Conservation (phyloP, 2,888 invertebrate species). For the Nineta flava region DNA sequence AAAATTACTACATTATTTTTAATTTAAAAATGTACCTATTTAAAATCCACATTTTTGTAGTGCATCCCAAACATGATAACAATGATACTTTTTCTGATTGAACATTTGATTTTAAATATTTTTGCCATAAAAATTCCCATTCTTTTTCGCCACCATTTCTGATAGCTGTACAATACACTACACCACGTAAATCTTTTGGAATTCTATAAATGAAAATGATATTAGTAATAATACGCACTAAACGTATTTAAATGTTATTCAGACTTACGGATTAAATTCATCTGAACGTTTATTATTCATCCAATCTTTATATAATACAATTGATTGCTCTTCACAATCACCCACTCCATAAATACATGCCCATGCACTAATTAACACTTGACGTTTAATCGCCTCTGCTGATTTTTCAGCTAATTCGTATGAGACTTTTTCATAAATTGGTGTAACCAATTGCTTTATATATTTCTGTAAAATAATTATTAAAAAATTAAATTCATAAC, state of each 20-base stretch:
- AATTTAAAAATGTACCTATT: too few species aligned
- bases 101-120: slow-evolving; percentile 45
- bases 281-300: slow-evolving; percentile 35
- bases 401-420: slow-evolving; percentile 27
- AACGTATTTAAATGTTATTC: too few species aligned
- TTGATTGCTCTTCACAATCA: slow-evolving; percentile 43
- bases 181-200: slow-evolving; percentile 49
- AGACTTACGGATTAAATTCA: slow-evolving; percentile 40
- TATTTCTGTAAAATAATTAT: slow-evolving; percentile 41
- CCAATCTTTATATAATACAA: slow-evolving; percentile 44
- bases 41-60: slow-evolving; percentile 38
- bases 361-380: slow-evolving; percentile 37
- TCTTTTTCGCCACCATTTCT: slow-evolving; percentile 45
- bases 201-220: slow-evolving; percentile 32
- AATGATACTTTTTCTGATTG: slow-evolving; percentile 50
- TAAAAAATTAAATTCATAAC: too few species aligned
- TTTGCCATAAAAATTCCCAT: slow-evolving; percentile 59
- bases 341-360: slow-evolving; percentile 48
- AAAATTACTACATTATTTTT: too few species aligned
- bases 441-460: slow-evolving; percentile 41
- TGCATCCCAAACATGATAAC: slow-evolving; percentile 50
- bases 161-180: slow-evolving; percentile 59
- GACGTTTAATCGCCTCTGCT: slow-evolving; percentile 41
- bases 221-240: neutral
- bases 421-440: slow-evolving; percentile 41